Percentiles rank a stretch among this genome's conserved stretches.
Conservation (phyloP, 2,797 vertebrate species). For the Hirundo rustica region DNA sequence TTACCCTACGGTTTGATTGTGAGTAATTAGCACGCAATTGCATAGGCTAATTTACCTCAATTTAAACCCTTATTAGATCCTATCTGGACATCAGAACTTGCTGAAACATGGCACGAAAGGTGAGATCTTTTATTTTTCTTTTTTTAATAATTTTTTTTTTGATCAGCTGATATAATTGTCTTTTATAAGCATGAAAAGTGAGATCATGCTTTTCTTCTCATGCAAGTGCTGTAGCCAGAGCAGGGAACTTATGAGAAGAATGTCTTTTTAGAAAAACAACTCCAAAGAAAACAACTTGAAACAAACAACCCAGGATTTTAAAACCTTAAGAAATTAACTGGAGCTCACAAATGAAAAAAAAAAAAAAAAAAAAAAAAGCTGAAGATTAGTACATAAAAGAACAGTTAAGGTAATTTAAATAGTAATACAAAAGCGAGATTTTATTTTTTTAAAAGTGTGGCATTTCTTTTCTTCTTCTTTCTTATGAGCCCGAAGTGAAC, state of each 20-base stretch:
- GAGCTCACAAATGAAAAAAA: not conserved
- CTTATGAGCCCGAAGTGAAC: not conserved
- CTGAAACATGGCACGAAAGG: not conserved
- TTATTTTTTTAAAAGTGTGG: not conserved
- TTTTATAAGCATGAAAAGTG: not conserved
- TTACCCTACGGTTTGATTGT: constrained; percentile 54
- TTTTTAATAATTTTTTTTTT: not conserved
- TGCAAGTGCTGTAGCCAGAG: not conserved
- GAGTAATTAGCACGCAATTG: constrained; percentile 75
- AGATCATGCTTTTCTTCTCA: not conserved
- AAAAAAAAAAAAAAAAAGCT: not conserved
- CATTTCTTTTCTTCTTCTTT: not conserved
- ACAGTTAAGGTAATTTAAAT: not conserved
- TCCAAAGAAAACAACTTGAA: not conserved
- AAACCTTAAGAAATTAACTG: not conserved
- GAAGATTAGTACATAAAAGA: not conserved
- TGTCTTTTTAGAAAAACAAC: not conserved
- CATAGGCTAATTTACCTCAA: constrained; percentile 48
- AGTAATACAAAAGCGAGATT: not conserved
- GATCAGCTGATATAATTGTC: not conserved
- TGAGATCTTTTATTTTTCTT: not conserved
- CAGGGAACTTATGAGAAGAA: not conserved
- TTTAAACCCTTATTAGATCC: constrained; percentile 32
- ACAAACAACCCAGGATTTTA: not conserved
- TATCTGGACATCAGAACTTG: not conserved